Base-by-base conservation (phyloP, 2,888 invertebrate species). In the Calliphora vomitoria region DNA sequence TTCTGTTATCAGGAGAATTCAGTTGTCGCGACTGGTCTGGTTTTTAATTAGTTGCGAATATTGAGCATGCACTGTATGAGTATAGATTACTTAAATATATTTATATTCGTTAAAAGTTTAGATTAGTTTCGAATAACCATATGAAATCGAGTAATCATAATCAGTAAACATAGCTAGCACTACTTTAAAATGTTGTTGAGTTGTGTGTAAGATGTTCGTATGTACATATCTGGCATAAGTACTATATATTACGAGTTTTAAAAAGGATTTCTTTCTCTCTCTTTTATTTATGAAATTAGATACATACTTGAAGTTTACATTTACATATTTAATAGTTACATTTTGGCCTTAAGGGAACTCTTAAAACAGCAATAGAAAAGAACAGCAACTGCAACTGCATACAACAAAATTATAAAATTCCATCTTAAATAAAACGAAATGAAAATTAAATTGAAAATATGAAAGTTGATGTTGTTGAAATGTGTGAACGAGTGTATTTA, bases 291-390 rank as follows among this genome's bases (percentile, higher is more conserved):
- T 53, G 8, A 53, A 53, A 53, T 53, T 47, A n/a, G 47, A 47
- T 47, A 15, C 47, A 47, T 44, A 44, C 11, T 44, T 53, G 53
- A 20, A 53, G 53, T 53, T 18, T 18, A 8, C 55, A 18, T 20
- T 18, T 20, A 55, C 55, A 55, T 55, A 55, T 55, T 20, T 55
- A 55, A 20, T 55, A 55, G 20, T 55, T 55, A 55, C 20, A 2
- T 55, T 55, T 55, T 55, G 11, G 55, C 55, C 55, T 20, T 55
- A 55, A 55, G 55, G 55, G 55, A 55, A 20, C 55, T 55, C 55
- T 55, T 20, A 55, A 10, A 18, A 20, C 0, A 20, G 11, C 55
- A 53, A 53, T 53, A 53, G 18, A 53, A 53, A 53, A 18, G 53
- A 53, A 18, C 18, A 53, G 8, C 53, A 53, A 47, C 13, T 4